Evolutionary conservation across 2,113 vertebrate species (phyloP), one percentile per base, ranked within the genome.

Genomic region (Synchiropus splendidus): DNA sequence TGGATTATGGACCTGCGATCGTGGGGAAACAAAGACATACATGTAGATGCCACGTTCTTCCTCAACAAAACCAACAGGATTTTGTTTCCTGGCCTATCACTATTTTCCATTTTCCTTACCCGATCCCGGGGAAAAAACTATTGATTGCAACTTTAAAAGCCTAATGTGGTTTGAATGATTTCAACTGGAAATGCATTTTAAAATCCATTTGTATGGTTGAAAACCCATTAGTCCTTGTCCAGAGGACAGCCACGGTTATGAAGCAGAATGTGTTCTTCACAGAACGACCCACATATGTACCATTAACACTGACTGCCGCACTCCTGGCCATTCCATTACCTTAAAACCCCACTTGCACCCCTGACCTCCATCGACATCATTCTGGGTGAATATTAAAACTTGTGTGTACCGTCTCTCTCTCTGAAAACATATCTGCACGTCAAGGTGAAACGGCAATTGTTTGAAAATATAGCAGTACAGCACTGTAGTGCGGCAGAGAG

Each of bases 401-500:
- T n/a, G n/a, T n/a, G n/a, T n/a, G 16, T 31, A 31, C 21, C 33
- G 39, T 33, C 39, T 18, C 31, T 9, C 8, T 16, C 10, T 14
- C 17, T 14, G 10, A 9, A 36, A 10, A 16, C 35, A 48, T 12
- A 35, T 34, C 10, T n/a, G 39, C 41, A 53, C 58, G 51, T 58
- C 34, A 14, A 41, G 47, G 39, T 48, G 36, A 53, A 70, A 57
- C 39, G 16, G 31, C 42, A 12, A 34, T 36, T 53, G 32, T 44
- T 55, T 72, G 56, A 51, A 53, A 66, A 55, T 58, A 60, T 58
- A 45, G 44, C 48, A 63, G 21, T 45, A 62, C 59, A 63, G 21
- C 47, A 62, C 59, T 53, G 46, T 54, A 55, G 57, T 27, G 21
- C 8, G 21, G 4, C 21, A 27, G 21, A 27, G 21, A 27, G 4